Base-by-base conservation (phyloP, 1,140 invertebrate species). In the Tetramorium alpestre region DNA sequence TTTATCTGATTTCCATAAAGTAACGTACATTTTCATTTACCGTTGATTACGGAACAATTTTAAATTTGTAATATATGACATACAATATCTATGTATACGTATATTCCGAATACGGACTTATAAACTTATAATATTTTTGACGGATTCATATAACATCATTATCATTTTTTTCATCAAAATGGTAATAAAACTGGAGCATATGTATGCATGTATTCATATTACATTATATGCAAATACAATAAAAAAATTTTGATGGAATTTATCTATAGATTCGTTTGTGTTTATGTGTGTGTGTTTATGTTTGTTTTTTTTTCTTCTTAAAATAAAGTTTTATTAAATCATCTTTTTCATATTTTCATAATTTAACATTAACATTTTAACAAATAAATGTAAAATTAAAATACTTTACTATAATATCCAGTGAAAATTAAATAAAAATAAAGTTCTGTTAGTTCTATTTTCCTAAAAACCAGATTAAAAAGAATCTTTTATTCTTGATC, bases 141-240 rank as follows among this genome's bases (percentile, higher is more conserved):
- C 49, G 58, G n/a, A 56, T 22, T 73, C 70, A 54, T 47, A n/a
- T 33, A 58, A 56, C 28, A 25, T 56, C 11, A 58, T 75, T 75
- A 75, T 75, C 33, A 75, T 75, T 58, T 54, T 56, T 75, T 58
- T 58, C 49, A 75, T 75, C 38, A 56, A 38, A 77, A 47, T 64
- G 25, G 16, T 62, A 58, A 51, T 62, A 13, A 64, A 62, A 77
- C 13, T 77, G 41, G 8, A 62, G 3, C 4, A 28, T 10, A 6
- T 18, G 22, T 13, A 3, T 44, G 16, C n/a, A 16, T 60, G 18
- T 28, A 11, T 47, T 47, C 41, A 44, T 69, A 49, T 49, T 4
- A n/a, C 58, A 44, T 60, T 25, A 77, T 2, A 62, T 77, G 41
- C 22, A 28, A 11, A 44, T 41, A 62, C 33, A 33, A 33, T 33